Evolutionary conservation across 2,113 vertebrate genomes (phyloP).

Genomic region (Donacobius atricapilla): DNA sequence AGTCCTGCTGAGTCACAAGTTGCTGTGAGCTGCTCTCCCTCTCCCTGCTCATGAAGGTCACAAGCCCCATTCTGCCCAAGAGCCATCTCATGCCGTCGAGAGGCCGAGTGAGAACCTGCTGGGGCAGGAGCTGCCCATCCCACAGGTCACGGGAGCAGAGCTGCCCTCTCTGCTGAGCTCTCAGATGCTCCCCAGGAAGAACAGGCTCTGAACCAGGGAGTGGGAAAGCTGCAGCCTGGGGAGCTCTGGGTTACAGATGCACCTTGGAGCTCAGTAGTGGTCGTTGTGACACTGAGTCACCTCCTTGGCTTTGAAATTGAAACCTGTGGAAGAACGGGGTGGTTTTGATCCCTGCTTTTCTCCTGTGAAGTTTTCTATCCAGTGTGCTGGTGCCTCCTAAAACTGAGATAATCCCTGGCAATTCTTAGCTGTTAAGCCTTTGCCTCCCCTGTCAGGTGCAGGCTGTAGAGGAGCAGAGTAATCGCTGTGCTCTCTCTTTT

Average conservation of each 20-base stretch:
- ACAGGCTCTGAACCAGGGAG: not conserved
- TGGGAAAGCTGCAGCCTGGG: not conserved
- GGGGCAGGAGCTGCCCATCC: not conserved
- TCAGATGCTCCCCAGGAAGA: not conserved
- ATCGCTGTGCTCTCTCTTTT: not conserved
- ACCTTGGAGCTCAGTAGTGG: not conserved
- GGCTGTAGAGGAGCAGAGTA: not conserved
- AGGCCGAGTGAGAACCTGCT: not conserved
- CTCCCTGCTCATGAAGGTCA: not conserved
- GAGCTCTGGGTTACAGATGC: not conserved
- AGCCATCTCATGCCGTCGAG: rapidly evolving
- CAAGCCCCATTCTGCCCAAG: not conserved
- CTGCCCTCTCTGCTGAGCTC: not conserved
- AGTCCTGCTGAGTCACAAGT: not conserved
- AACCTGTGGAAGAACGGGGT: not conserved
- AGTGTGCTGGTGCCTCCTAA: not conserved
- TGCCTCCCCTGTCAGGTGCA: not conserved
- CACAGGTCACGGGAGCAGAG: not conserved
- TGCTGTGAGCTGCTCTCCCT: not conserved
- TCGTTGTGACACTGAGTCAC: not conserved
- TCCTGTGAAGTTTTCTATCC: not conserved
- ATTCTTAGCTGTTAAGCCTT: conserved; percentile 15
- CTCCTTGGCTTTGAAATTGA: conserved; percentile 20
- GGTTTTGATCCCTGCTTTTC: conserved; percentile 38
- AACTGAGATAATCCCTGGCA: conserved; percentile 45